Conservation (phyloP, 2,888 invertebrate genomes). For the Bembecia ichneumoniformis region DNA sequence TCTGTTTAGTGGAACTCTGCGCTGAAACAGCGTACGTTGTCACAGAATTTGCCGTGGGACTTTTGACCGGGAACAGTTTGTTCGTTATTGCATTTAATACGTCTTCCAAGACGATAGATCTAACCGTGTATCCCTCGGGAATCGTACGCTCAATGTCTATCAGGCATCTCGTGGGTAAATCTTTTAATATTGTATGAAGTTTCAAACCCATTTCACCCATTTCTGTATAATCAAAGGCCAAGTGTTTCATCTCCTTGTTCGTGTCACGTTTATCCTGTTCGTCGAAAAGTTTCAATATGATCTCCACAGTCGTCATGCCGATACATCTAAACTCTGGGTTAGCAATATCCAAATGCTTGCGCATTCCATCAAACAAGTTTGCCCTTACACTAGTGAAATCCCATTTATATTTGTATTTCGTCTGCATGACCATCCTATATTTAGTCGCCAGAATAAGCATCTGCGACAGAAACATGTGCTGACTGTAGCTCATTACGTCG, state of each 20-base stretch:
- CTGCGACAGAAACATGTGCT: constrained; percentile 80
- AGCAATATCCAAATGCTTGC: constrained; percentile 78
- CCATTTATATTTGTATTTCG: constrained; percentile 31
- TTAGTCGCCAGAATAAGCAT: constrained; percentile 73
- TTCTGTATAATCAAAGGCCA: constrained; percentile 78
- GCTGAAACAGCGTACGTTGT: constrained; percentile 50
- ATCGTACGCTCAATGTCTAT: constrained; percentile 33
- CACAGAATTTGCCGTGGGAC: constrained; percentile 35
- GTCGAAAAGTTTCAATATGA: constrained; percentile 71
- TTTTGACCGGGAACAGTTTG: constrained; percentile 22
- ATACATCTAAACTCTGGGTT: constrained; percentile 73
- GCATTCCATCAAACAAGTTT: constrained; percentile 76
- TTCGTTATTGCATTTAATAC: constrained; percentile 39
- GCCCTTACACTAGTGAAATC: constrained; percentile 48
- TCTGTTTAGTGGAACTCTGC: constrained; percentile 46
- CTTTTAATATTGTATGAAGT: constrained; percentile 61
- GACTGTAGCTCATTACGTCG: constrained; percentile 75
- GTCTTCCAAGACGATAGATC: constrained; percentile 29
- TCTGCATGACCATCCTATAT: constrained; percentile 46
- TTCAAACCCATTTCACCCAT: constrained; percentile 60
- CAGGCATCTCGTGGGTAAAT: constrained; percentile 44
- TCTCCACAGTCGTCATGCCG: constrained; percentile 83
- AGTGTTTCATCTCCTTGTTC: constrained; percentile 44
- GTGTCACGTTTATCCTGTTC: constrained; percentile 29
- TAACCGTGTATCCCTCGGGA: constrained; percentile 23